Conservation (phyloP, 2,113 vertebrate genomes). For the Gopherus flavomarginatus region DNA sequence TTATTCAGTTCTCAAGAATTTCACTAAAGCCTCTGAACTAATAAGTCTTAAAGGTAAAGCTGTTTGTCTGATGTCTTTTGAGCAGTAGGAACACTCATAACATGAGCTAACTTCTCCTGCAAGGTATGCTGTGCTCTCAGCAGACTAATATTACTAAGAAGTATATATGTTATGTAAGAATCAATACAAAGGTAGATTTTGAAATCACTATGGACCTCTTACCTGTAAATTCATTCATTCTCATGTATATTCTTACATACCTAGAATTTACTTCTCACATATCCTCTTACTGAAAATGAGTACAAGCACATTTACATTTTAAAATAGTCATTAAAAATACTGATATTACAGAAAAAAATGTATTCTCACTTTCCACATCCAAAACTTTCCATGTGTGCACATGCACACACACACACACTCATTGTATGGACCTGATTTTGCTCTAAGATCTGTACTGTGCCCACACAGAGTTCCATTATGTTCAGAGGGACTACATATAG, state of each 20-base stretch:
- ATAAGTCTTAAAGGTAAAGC: not conserved
- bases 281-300: not conserved
- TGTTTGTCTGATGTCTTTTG: not conserved
- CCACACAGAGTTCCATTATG: not conserved
- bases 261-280: not conserved
- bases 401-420: rapidly evolving
- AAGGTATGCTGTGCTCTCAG: not conserved
- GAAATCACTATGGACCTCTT: not conserved
- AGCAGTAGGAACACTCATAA: not conserved
- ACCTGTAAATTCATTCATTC: not conserved
- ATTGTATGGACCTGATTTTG: not conserved
- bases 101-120: not conserved
- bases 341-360: not conserved
- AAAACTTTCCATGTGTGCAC: not conserved
- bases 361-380: not conserved
- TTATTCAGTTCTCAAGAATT: not conserved
- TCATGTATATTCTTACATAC: not conserved
- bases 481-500: not conserved
- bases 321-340: not conserved
- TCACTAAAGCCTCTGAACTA: not conserved
- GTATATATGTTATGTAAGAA: not conserved
- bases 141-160: not conserved
- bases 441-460: not conserved
- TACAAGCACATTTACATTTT: not conserved
- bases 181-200: not conserved